These are phyloP conservation scores for Peromyscus aztecus DNA, from an alignment of 2,797 vertebrate genomes.

Conservation along the genomic window DNA sequence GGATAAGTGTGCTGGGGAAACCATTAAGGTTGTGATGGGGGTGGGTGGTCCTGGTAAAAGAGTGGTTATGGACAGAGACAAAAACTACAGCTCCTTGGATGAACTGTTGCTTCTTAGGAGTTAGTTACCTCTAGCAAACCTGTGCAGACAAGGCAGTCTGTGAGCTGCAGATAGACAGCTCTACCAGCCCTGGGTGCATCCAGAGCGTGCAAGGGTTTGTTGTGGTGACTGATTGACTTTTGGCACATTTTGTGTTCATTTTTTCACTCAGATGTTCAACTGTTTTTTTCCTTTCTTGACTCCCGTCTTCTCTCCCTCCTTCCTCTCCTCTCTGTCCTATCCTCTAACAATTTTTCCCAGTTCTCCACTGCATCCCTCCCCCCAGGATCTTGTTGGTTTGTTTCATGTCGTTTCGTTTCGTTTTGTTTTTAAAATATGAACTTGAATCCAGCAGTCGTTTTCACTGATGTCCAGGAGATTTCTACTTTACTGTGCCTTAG, in stretches of 20 bases:
- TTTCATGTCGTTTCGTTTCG: no score
- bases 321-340: background rate
- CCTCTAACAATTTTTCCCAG: background rate
- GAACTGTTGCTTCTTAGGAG: background rate
- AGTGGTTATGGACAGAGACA: background rate
- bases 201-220: background rate
- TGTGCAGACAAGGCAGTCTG: accelerated
- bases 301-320: background rate
- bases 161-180: background rate
- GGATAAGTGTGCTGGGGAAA: background rate
- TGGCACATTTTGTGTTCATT: background rate
- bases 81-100: background rate
- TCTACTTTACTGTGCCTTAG: background rate
- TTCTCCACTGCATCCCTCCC: background rate
- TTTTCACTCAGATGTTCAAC: background rate
- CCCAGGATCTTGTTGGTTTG: background rate
- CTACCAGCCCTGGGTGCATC: background rate
- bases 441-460: background rate
- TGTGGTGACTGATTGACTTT: background rate
- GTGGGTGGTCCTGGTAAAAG: background rate
- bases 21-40: background rate
- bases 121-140: background rate
- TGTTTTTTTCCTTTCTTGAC: background rate
- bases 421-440: background rate
- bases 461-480: background rate